phyloP scores from a whole-genome alignment of 2,888 invertebrate genomes.

The Rhingia campestris region DNA sequence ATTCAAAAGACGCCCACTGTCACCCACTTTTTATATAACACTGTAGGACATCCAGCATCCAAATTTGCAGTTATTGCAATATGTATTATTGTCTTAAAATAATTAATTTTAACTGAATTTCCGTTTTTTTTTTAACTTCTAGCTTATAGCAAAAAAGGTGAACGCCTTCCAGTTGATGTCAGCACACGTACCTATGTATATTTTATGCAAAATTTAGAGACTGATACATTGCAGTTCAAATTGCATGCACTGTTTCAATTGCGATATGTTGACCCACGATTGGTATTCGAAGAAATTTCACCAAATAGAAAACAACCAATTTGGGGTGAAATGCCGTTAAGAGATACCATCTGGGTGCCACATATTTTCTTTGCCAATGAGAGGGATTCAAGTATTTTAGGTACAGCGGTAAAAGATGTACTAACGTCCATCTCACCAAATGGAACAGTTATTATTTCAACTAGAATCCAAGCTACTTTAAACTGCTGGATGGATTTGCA shows the following conservation, averaged over 20 bases:
- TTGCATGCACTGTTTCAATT: constrained; percentile 91
- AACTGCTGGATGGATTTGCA: constrained; percentile 93
- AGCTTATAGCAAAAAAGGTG: constrained; percentile 80
- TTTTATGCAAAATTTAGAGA: constrained; percentile 92
- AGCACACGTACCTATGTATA: constrained; percentile 90
- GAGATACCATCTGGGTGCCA: constrained; percentile 91
- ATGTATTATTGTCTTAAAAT: too few species aligned
- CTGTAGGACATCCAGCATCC: too few species aligned
- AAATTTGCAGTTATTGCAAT: too few species aligned
- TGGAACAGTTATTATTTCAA: constrained; percentile 91
- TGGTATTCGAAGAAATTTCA: constrained; percentile 87
- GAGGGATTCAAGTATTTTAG: constrained; percentile 89
- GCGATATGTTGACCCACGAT: constrained; percentile 89
- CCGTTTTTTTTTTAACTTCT: constrained; percentile 31
- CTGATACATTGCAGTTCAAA: constrained; percentile 93
- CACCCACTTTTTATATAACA: too few species aligned
- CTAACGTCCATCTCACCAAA: constrained; percentile 90
- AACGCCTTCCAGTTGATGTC: constrained; percentile 87
- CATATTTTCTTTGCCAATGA: constrained; percentile 92
- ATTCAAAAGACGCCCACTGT: too few species aligned
- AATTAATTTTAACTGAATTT: too few species aligned
- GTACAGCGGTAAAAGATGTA: constrained; percentile 90
- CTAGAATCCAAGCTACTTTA: constrained; percentile 90
- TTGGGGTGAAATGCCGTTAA: constrained; percentile 88
- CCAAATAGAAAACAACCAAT: constrained; percentile 87